Base-by-base conservation (phyloP, 1,140 invertebrate genomes). In the Brevipalpus yothersi region DNA sequence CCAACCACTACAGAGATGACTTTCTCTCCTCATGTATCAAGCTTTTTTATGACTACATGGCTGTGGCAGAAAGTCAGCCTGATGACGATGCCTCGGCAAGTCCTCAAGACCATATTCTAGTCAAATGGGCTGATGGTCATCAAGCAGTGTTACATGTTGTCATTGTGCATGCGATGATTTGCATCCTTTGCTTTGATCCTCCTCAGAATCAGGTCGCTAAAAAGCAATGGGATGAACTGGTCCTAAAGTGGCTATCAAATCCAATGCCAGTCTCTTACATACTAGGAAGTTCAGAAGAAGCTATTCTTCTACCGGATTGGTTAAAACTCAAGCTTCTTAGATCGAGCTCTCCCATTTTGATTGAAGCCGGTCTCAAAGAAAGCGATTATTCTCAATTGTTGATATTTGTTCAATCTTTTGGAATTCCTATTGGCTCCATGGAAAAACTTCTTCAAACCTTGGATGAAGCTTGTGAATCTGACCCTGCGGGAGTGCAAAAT, bases 321-420 rank as follows among this genome's bases (percentile, higher is more conserved):
- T 73, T 95, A 62, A 90, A 91, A 67, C 72, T 95, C 1, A 77
- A 84, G 66, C 92, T 96, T 82, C 89, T 95, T 57, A 76, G 88
- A 11, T 91, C 86, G 1, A 82, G 81, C 47, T 82, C 90, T 21
- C 75, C 82, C 1, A 72, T 80, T 55, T 73, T 95, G 9, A 81
- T 94, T 13, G 83, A 88, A 66, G 84, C 85, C 9, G 89, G 87
- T 0, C 73, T 95, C 4, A 61, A 67, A 59, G 88, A 90, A 66
- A 70, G 94, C 31, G 86, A 92, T 58, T 81, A 86, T 0, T 78
- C 82, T 55, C 88, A 94, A 68, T 75, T 95, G n/a, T 81, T 95
- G 4, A 72, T 95, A 4, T 95, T 94, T 69, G 87, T 95, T 53
- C 90, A 95, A 70, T 92, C 87, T 13, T 95, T 95, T 72, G 91